Evolutionary conservation across 1,140 invertebrate genomes (phyloP).

Genomic region (Myzus persicae): DNA sequence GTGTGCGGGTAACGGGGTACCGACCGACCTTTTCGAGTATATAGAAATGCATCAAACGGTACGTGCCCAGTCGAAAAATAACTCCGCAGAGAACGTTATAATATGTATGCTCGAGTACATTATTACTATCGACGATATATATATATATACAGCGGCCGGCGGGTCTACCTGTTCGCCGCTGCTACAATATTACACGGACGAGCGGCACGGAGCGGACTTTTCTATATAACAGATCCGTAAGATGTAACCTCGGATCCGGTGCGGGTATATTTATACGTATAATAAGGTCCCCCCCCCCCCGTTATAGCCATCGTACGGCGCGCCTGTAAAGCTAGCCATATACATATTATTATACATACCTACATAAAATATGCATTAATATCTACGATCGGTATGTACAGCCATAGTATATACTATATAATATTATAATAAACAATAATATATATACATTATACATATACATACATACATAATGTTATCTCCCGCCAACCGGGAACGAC

Average conservation of each 20-base stretch:
- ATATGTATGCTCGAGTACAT: background rate
- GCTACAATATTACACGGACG: background rate
- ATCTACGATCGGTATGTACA: background rate
- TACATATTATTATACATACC: background rate
- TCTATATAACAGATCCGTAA: background rate
- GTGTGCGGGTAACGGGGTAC: too few relatives aligned
- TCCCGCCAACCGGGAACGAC: background rate
- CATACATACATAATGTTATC: background rate
- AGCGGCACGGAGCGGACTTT: background rate
- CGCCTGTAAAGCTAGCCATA: background rate
- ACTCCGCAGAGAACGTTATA: background rate
- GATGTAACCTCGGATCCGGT: background rate
- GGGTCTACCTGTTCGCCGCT: background rate
- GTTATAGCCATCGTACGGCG: background rate
- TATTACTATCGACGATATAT: background rate
- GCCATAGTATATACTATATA: background rate
- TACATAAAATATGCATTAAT: constrained; percentile 4
- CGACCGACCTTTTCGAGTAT: background rate
- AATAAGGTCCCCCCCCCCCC: background rate
- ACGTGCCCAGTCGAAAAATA: background rate
- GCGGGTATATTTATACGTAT: background rate
- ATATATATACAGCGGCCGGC: too few relatives aligned
- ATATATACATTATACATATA: background rate
- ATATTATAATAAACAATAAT: background rate
- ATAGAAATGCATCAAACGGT: constrained; percentile 36